phyloP scores from a whole-genome alignment of 37 sponge, comb jelly and placozoan genomes.

The Geodia barretti region DNA sequence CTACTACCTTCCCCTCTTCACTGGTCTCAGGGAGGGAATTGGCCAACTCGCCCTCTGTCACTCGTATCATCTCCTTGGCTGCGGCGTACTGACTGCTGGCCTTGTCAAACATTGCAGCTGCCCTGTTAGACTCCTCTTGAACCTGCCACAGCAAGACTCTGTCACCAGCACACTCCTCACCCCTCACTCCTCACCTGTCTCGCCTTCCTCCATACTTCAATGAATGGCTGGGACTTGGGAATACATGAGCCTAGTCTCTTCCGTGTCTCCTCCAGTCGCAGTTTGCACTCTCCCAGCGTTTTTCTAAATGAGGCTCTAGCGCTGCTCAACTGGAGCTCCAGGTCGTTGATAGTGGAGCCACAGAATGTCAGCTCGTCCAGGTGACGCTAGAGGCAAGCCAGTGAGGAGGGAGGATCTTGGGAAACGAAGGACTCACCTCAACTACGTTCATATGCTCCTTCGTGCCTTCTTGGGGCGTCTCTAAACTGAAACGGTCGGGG shows the following conservation, averaged over 20 bases:
- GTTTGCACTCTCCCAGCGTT: neutral
- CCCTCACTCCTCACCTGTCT: constrained; percentile 24
- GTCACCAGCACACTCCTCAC: neutral
- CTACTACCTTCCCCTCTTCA: neutral
- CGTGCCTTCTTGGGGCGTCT: neutral
- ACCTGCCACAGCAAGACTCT: constrained; percentile 4
- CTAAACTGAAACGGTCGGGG: neutral
- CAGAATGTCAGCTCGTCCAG: constrained; percentile 25
- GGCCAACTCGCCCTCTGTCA: constrained; percentile 36
- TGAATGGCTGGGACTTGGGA: constrained; percentile 41
- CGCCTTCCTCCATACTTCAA: constrained; percentile 27
- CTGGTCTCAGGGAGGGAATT: neutral
- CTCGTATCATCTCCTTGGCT: constrained; percentile 52
- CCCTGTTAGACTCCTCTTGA: constrained; percentile 37
- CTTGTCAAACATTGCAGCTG: constrained; percentile 40
- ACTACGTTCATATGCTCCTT: neutral
- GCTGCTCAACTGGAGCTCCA: constrained; percentile 27
- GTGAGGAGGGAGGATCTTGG: too few relatives aligned
- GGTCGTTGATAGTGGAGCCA: constrained; percentile 39
- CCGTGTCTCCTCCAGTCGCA: constrained; percentile 1
- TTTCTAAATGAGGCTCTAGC: neutral
- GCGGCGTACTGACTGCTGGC: constrained; percentile 50
- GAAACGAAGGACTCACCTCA: neutral
- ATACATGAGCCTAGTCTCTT: constrained; percentile 18
- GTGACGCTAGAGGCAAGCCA: constrained; percentile 18